Base-by-base conservation (phyloP, 2,113 vertebrate genomes). In the Acrocephalus kingi region DNA sequence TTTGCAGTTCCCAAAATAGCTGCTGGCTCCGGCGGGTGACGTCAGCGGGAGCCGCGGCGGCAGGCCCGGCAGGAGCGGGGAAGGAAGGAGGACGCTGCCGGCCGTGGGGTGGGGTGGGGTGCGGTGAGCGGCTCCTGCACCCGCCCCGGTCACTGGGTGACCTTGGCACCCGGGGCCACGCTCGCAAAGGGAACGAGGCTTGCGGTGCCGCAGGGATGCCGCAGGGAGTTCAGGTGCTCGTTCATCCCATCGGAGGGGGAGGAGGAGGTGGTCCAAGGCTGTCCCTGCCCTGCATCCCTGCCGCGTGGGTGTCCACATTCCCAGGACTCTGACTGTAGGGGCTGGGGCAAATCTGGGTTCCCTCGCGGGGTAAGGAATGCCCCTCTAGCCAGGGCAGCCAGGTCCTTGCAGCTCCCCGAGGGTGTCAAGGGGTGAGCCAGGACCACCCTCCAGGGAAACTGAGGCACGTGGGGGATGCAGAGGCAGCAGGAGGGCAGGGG, bases 1-100 rank as follows among this genome's bases (percentile, higher is more conserved):
- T 94, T 81, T 90, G 94, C 94, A 90, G 86, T 84, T 96, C 96
- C 95, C 86, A 84, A 95, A 97, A 97, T 97, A 97, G 94, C 95
- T 56, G 6, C 91, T 20, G 83, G 91, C 93, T 90, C 90, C 83
- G 43, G 39, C 69, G 30, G 84, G 48, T 93, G 91, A 93, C 88
- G 93, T 89, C 91, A 91, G 54, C 10, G 23, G 63, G 89, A 88
- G 93, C 85, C 46, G 61, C 37, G 88, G 88, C 45, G 17, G 64
- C 71, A 14, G 87, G 43, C 78, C 85, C 19, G 46, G 78, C 33
- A 43, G 88, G 3, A 55, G 89, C 23, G 1, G 62, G 78, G 89
- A 76, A 64, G 72, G 80, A 56, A 64, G 72, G 80, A 56, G 87
- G 74, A 6, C 25, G 43, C 37, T 61, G 75, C 24, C 18, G 1